These are phyloP conservation scores for Arrhopalites spinosus DNA, from an alignment of 2,888 invertebrate genomes.

Conservation along the genomic window DNA sequence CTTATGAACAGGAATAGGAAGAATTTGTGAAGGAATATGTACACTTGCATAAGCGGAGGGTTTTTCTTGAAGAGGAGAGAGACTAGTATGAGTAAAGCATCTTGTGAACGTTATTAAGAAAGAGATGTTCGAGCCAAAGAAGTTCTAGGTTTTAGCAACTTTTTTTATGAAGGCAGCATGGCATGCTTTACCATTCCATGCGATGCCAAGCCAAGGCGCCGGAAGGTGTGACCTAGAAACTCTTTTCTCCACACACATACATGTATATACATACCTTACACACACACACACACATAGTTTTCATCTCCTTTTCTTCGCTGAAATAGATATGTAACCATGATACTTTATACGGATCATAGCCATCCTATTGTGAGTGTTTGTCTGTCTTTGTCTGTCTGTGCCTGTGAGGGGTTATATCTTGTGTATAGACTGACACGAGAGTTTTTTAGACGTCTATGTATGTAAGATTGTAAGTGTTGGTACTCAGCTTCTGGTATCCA, in stretches of 20 bases:
- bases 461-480: background rate
- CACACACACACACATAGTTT: constrained; percentile 25
- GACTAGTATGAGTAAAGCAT: background rate
- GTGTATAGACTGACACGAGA: too few relatives aligned
- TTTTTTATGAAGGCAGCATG: constrained; percentile 36
- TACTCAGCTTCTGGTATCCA: constrained; percentile 7
- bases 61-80: constrained; percentile 2
- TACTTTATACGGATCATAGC: background rate
- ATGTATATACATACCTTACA: constrained; percentile 13
- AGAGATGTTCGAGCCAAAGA: constrained; percentile 13
- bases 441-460: background rate
- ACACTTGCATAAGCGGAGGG: background rate
- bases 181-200: constrained; percentile 26
- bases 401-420: background rate
- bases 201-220: constrained; percentile 28
- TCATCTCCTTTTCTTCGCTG: constrained; percentile 17
- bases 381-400: background rate
- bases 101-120: constrained; percentile 30
- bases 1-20: constrained; percentile 5
- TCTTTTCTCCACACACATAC: constrained; percentile 28
- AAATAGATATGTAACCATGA: background rate
- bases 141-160: constrained; percentile 30
- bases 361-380: background rate
- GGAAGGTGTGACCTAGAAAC: constrained; percentile 46
- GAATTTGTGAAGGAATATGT: constrained; percentile 13